phyloP scores from a whole-genome alignment of 1,140 invertebrate genomes.

The Papilio machaon region DNA sequence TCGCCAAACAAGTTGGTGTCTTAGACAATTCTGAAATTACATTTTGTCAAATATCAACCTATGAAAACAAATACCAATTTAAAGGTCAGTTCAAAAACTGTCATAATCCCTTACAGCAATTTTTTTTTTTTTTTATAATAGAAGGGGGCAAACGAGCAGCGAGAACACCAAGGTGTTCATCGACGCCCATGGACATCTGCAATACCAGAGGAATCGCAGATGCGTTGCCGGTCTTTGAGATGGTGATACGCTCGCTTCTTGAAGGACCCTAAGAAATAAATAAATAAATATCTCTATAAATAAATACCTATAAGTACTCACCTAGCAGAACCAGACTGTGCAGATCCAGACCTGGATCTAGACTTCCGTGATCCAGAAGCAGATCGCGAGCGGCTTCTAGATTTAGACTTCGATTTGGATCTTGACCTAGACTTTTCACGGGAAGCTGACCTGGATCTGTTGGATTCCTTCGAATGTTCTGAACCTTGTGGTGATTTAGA shows the following conservation, averaged over 20 bases:
- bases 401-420: constrained; percentile 54
- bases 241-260: too few species aligned
- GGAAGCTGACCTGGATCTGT: constrained; percentile 50
- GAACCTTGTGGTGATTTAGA: constrained; percentile 67
- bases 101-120: background rate
- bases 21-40: too few species aligned
- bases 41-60: too few species aligned
- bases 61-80: background rate
- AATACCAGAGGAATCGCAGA: too few species aligned
- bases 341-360: constrained; percentile 61
- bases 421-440: constrained; percentile 49
- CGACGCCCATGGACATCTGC: too few species aligned
- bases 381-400: constrained; percentile 56
- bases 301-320: constrained; percentile 21
- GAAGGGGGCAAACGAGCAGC: too few species aligned
- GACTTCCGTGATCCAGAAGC: constrained; percentile 62
- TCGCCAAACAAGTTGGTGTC: too few species aligned
- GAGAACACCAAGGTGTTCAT: too few species aligned
- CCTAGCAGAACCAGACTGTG: constrained; percentile 60
- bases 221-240: too few species aligned
- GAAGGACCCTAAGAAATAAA: too few species aligned
- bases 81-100: background rate
- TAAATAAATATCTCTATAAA: too few species aligned
- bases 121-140: too few species aligned
- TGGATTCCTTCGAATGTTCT: constrained; percentile 68